Base-by-base conservation (phyloP, 2,113 vertebrate species). In the Corydoras sp. region DNA sequence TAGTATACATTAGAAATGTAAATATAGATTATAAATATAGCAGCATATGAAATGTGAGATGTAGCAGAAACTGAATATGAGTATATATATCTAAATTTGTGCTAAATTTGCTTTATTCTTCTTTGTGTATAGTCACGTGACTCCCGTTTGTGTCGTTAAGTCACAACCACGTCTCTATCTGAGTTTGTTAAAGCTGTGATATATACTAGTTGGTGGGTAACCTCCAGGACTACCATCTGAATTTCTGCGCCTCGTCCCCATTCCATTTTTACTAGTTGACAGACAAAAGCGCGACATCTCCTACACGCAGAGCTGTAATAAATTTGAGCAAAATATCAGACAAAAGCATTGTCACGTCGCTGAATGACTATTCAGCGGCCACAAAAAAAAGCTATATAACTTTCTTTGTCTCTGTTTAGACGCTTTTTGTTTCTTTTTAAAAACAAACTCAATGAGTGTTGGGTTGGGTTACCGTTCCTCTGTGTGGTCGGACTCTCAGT, bases 221-320 rank as follows among this genome's bases (percentile, higher is more conserved):
- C 78, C 76, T 65, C 72, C 30, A 13, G 59, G 65, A 79, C 79
- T 79, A 76, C 64, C 77, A 76, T 77, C 64, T 78, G 51, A 75
- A 79, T 81, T 43, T 43, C 35, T 5, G 35, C 35, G 35, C 35
- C 35, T 43, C 35, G 35, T 43, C 35, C 35, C 35, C 35, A 43
- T 43, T 76, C 69, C 29, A 55, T 56, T 65, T 74, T 77, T 64
- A 59, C 31, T 76, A 65, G 66, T 58, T 29, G 13, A 30, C 74
- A 83, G 75, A 78, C 56, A 73, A 60, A 58, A 43, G 62, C 72
- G 72, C 60, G 76, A 69, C 74, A 69, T 78, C 76, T 68, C 68
- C 69, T 30, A 56, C 76, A 48, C 75, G 51, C 79, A 64, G 68
- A 62, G 58, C 18, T 10, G 71, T 49, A 59, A 56, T 79, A 77